Evolutionary conservation across 1,140 invertebrate species (phyloP).

Genomic region (Antheraea pernyi): DNA sequence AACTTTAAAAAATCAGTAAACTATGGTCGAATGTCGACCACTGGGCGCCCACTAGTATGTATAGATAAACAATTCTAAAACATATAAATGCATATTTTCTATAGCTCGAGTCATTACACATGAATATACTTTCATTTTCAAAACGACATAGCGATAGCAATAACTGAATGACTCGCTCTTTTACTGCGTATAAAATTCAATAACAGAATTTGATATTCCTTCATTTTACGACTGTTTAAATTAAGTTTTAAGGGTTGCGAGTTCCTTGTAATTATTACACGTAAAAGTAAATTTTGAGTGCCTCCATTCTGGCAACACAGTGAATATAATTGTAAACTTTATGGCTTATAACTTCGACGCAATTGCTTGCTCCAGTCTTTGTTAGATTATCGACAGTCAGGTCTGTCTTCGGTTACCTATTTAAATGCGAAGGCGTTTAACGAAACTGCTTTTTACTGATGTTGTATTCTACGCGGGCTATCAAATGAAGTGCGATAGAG

Average conservation of each 20-base stretch:
- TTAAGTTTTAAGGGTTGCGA: slow-evolving; percentile 22
- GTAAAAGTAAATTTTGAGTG: slow-evolving; percentile 2
- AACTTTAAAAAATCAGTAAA: no score
- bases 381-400: neutral
- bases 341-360: neutral
- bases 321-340: neutral
- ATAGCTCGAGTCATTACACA: neutral
- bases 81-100: neutral
- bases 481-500: no score
- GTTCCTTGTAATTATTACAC: slow-evolving; percentile 10
- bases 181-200: slow-evolving; percentile 29
- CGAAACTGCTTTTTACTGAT: no score
- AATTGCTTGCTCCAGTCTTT: neutral
- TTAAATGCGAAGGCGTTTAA: no score
- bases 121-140: slow-evolving; percentile 31
- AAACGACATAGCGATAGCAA: neutral
- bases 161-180: slow-evolving; percentile 13
- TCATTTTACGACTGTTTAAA: slow-evolving; percentile 21
- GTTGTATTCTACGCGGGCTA: no score
- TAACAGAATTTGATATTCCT: slow-evolving; percentile 26
- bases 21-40: no score
- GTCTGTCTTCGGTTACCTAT: no score
- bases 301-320: neutral
- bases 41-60: neutral
- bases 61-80: neutral